Evolutionary conservation across 2,797 vertebrate genomes (phyloP).

Genomic region (Sebastes nivosus): DNA sequence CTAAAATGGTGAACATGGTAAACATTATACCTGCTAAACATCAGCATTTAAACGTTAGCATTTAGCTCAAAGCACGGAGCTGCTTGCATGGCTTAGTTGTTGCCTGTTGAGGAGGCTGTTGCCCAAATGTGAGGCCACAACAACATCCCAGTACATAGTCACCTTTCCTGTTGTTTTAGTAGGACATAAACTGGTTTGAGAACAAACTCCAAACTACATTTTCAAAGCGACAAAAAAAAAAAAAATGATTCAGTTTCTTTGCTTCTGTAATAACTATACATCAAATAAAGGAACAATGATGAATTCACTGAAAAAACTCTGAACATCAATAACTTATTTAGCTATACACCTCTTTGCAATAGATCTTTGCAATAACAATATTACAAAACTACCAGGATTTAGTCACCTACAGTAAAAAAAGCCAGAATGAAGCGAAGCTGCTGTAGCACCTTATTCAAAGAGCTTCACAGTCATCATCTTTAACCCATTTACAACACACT

Average conservation of each 20-base stretch:
- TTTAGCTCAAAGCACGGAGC: background rate
- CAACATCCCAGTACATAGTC: constrained; percentile 3
- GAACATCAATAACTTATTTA: constrained; percentile 76
- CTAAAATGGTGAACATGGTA: background rate
- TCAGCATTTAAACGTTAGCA: background rate
- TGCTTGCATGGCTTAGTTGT: background rate
- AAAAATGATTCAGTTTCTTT: background rate
- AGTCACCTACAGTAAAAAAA: constrained; percentile 70
- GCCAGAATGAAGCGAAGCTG: constrained; percentile 58
- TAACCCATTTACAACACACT: constrained; percentile 10
- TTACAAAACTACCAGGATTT: constrained; percentile 77
- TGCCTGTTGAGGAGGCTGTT: constrained; percentile 25
- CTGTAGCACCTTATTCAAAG: constrained; percentile 73
- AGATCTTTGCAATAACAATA: constrained; percentile 66
- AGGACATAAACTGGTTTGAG: constrained; percentile 21
- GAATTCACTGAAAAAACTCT: constrained; percentile 56
- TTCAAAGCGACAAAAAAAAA: constrained; percentile 52
- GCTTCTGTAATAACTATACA: constrained; percentile 48
- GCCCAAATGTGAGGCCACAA: background rate
- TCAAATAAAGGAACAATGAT: constrained; percentile 48
- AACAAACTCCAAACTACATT: constrained; percentile 21
- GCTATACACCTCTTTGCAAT: constrained; percentile 63
- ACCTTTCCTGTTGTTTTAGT: constrained; percentile 24
- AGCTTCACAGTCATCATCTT: constrained; percentile 43
- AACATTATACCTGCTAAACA: background rate